A percentile compares a stretch with the other conserved stretches of the same genome.
Conservation (phyloP, 2,797 vertebrate species). For the Sebastes elongatus region DNA sequence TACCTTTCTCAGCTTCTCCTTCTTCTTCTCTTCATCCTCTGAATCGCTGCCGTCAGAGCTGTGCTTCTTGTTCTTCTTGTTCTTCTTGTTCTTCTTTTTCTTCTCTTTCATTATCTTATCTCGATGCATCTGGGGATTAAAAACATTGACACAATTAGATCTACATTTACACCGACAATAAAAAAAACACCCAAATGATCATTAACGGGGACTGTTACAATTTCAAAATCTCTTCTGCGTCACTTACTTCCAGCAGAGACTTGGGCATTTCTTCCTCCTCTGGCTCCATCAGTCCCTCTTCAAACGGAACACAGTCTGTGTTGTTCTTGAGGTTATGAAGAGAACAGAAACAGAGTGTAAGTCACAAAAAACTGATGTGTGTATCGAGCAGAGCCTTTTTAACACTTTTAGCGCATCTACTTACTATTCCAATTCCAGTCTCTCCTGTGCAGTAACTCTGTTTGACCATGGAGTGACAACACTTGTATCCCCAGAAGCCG, state of each 20-base stretch:
- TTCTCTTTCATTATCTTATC: slow-evolving; percentile 92
- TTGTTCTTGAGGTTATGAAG: slow-evolving; percentile 61
- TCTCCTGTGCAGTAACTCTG: slow-evolving; percentile 97
- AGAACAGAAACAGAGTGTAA: background rate
- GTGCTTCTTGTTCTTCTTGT: slow-evolving; percentile 89
- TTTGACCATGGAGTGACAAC: slow-evolving; percentile 97
- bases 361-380: background rate
- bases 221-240: background rate
- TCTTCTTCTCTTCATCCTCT: slow-evolving; percentile 93
- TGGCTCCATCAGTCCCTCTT: slow-evolving; percentile 79
- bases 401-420: slow-evolving; percentile 50
- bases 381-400: background rate
- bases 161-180: background rate
- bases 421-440: slow-evolving; percentile 89
- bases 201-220: background rate
- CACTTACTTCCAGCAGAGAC: slow-evolving; percentile 90
- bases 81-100: slow-evolving; percentile 96
- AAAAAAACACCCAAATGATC: background rate
- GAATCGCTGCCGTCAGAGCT: slow-evolving; percentile 91
- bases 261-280: slow-evolving; percentile 83
- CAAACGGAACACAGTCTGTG: slow-evolving; percentile 77
- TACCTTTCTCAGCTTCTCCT: slow-evolving; percentile 96
- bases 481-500: slow-evolving; percentile 95
- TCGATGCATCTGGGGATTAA: slow-evolving; percentile 87
- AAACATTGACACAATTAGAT: background rate